Conservation (phyloP, 1,140 invertebrate genomes). For the Mactra quadrangularis region DNA sequence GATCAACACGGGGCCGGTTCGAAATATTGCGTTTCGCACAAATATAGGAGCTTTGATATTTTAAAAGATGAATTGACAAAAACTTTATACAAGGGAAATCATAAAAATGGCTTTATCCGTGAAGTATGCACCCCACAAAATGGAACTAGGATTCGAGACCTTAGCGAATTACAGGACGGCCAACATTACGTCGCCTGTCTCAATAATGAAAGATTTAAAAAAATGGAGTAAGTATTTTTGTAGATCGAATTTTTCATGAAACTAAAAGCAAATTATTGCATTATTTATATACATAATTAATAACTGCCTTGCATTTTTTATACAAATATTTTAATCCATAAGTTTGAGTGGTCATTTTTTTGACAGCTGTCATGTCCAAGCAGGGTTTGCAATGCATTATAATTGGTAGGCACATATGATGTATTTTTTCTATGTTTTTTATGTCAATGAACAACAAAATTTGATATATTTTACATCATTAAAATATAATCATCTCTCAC, state of each 20-base stretch:
- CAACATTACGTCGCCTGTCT: conserved; percentile 31
- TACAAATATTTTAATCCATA: too few relatives aligned
- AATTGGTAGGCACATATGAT: too few relatives aligned
- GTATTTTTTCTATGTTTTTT: too few relatives aligned
- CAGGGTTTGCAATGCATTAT: too few relatives aligned
- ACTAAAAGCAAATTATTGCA: background rate
- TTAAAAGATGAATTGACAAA: conserved; percentile 52
- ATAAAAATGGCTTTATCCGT: conserved; percentile 22
- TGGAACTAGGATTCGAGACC: conserved; percentile 16
- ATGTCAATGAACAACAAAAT: too few relatives aligned
- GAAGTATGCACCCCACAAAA: conserved; percentile 34
- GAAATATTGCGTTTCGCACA: conserved; percentile 36
- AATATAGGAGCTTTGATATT: conserved; percentile 42
- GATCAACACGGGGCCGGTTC: conserved; percentile 4
- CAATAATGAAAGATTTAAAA: conserved; percentile 47
- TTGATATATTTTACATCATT: too few relatives aligned
- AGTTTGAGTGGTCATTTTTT: too few relatives aligned
- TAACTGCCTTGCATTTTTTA: background rate
- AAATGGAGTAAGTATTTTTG: conserved; percentile 36
- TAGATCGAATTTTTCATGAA: too few relatives aligned
- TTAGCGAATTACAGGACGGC: conserved; percentile 36
- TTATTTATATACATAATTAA: background rate
- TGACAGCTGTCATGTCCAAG: too few relatives aligned
- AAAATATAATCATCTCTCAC: too few relatives aligned
- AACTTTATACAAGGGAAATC: background rate